Percentiles rank a stretch among this genome's conserved stretches.
Conservation (phyloP, 1,140 invertebrate genomes). For the Eupeodes corollae region DNA sequence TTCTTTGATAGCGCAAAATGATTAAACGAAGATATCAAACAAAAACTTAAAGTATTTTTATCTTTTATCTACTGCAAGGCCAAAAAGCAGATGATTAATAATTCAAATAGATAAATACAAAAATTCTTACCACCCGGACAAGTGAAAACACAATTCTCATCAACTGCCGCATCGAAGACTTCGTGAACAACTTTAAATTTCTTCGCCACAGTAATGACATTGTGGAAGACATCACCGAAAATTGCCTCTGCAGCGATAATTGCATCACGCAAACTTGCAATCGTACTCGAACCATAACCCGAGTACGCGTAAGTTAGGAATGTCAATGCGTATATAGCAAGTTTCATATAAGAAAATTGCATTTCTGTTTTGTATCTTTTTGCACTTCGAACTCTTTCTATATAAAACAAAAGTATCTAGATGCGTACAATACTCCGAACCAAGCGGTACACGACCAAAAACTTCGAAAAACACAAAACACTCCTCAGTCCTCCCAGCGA, state of each 20-base stretch:
- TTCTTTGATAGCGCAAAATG: no score
- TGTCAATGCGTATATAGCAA: slow-evolving; percentile 59
- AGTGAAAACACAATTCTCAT: slow-evolving; percentile 65
- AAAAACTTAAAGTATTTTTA: no score
- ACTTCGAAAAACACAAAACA: no score
- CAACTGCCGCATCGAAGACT: slow-evolving; percentile 70
- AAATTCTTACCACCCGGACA: slow-evolving; percentile 44
- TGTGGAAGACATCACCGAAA: slow-evolving; percentile 62
- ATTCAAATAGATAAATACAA: no score
- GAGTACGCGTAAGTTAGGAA: slow-evolving; percentile 68
- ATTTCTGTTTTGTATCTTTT: slow-evolving; percentile 30
- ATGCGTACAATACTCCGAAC: no score
- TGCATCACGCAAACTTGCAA: slow-evolving; percentile 61
- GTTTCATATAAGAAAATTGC: slow-evolving; percentile 61
- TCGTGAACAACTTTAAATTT: slow-evolving; percentile 68
- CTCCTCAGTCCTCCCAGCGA: no score
- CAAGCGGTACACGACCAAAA: no score
- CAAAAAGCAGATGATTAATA: no score
- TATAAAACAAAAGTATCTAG: no score
- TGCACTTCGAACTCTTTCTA: no score
- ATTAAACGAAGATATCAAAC: no score
- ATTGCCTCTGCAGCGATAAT: slow-evolving; percentile 64
- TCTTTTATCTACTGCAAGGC: no score
- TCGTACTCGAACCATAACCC: slow-evolving; percentile 62
- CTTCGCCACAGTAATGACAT: slow-evolving; percentile 60